phyloP scores from a whole-genome alignment of 2,888 invertebrate genomes.

The Autographa gamma region DNA sequence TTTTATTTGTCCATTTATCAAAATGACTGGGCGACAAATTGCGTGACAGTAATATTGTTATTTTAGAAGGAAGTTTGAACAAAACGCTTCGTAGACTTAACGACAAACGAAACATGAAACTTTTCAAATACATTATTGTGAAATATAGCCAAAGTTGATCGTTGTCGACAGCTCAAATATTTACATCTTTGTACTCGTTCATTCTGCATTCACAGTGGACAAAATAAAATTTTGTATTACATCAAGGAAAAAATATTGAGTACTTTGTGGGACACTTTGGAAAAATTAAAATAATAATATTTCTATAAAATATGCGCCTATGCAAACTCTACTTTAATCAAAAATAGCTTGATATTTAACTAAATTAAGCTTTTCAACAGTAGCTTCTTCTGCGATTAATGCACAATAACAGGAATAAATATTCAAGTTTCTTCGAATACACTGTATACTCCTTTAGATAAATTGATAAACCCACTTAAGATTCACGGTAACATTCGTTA shows the following conservation, averaged over 20 bases:
- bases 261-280: too few species aligned
- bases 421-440: too few species aligned
- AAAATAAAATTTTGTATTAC: conserved; percentile 12
- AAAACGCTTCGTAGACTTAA: conserved; percentile 59
- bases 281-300: too few species aligned
- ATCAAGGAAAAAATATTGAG: background rate
- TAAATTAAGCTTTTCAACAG: too few species aligned
- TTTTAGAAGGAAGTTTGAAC: conserved; percentile 61
- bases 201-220: conserved; percentile 52
- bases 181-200: conserved; percentile 63
- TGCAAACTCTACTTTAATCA: too few species aligned
- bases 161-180: conserved; percentile 65
- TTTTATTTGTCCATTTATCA: conserved; percentile 62
- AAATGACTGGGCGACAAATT: conserved; percentile 61
- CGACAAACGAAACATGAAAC: conserved; percentile 69
- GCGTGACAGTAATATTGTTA: conserved; percentile 65
- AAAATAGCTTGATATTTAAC: too few species aligned
- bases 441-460: too few species aligned
- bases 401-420: too few species aligned
- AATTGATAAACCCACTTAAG: too few species aligned
- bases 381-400: too few species aligned
- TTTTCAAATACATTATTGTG: conserved; percentile 74
- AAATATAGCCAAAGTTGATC: conserved; percentile 70
- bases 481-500: background rate
- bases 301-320: too few species aligned